A percentile compares a stretch with the other conserved stretches of the same genome.
Conservation (phyloP, 2,113 vertebrate genomes). For the Chionodraco myersi region DNA sequence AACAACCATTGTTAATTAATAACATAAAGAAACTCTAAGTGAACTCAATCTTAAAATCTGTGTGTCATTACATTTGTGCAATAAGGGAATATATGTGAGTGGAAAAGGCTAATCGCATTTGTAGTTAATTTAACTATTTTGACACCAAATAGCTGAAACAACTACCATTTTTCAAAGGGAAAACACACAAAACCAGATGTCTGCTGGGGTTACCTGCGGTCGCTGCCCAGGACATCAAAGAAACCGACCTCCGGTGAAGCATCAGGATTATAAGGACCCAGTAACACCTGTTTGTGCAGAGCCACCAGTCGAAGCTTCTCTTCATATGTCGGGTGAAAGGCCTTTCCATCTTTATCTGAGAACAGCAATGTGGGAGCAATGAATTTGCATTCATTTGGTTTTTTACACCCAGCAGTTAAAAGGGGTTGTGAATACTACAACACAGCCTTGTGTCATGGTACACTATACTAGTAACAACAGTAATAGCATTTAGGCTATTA, state of each 20-base stretch:
- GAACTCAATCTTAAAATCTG: too few species aligned
- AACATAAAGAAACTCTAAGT: background rate
- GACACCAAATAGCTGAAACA: background rate
- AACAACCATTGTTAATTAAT: background rate
- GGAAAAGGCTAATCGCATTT: too few species aligned
- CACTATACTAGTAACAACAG: background rate
- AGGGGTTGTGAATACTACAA: background rate
- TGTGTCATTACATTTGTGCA: background rate
- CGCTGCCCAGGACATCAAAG: conserved; percentile 98
- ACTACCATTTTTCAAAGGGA: conserved; percentile 23
- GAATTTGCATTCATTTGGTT: conserved; percentile 11
- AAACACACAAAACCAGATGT: background rate
- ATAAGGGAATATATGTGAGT: too few species aligned
- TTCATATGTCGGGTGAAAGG: conserved; percentile 98
- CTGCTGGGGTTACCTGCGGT: conserved; percentile 89
- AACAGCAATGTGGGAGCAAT: conserved; percentile 3
- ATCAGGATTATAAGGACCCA: conserved; percentile 96
- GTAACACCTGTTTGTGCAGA: conserved; percentile 93
- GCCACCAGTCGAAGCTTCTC: conserved; percentile 97
- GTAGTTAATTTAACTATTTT: background rate
- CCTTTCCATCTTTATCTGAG: conserved; percentile 98
- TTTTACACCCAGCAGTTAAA: background rate
- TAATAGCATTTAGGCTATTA: background rate
- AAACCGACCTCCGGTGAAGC: conserved; percentile 97
- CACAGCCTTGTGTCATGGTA: background rate